Base-by-base conservation (phyloP, 2,797 vertebrate genomes). In the Hafferia zeledoni region DNA sequence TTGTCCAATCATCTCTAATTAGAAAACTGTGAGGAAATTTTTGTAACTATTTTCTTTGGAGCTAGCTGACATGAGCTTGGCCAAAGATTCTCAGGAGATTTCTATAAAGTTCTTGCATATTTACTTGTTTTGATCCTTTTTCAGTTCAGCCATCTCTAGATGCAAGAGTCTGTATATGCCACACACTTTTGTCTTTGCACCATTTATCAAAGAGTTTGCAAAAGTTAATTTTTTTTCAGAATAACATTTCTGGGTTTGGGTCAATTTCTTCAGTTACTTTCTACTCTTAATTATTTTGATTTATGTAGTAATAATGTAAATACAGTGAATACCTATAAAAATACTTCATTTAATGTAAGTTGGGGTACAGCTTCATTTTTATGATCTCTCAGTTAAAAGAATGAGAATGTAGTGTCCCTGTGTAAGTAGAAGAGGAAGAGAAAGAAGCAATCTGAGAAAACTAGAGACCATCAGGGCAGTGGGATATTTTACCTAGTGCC, bases 101-200 rank as follows among this genome's bases (percentile, higher is more conserved):
- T 90, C 37, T 43, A n/a, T n/a, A 60, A 64, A 85, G 68, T 53
- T 49, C 8, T 75, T 79, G 4, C 4, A 6, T 44, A 11, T 46
- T 65, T 89, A 15, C 35, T 83, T 72, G 1, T 22, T 93, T 49
- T 74, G 13, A 16, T 63, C 11, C 23, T 57, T 53, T 44, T 35
- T 59, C 19, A 11, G 1, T 39, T 80, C 13, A 20, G 17, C 10
- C 9, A 7, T 33, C 7, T 10, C 33, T 60, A 77, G 10, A 30
- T 44, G 2, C 17, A 83, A 35, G 89, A 53, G 2, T n/a, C 12
- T 39, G 2, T 76, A 5, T 49, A 37, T 43, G 82, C 37, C 17
- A 43, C 15, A 7, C 2, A 39, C 0, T 52, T 70, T 41, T 0
- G 1, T 9, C 4, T 70, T 81, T 82, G 16, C 15, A 53, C 0